Conservation (phyloP, 2,888 invertebrate genomes). For the Polietes domitor region DNA sequence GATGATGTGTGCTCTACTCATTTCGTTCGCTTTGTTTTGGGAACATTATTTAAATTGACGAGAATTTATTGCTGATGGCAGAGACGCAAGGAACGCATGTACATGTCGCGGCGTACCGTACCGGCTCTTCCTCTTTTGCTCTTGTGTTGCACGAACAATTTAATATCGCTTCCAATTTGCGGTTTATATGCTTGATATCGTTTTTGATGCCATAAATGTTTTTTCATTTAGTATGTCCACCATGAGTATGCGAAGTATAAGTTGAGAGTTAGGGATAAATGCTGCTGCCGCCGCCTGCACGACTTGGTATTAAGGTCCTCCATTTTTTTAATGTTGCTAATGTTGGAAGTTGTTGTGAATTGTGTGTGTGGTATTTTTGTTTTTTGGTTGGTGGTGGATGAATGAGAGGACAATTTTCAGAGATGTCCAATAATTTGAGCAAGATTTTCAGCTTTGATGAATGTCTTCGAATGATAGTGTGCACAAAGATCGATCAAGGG, state of each 20-base stretch:
- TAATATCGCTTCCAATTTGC: constrained; percentile 81
- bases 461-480: no score
- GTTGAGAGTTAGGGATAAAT: constrained; percentile 64
- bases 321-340: constrained; percentile 61
- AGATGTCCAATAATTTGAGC: no score
- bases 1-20: neutral
- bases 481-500: no score
- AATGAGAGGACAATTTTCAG: no score
- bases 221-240: constrained; percentile 5
- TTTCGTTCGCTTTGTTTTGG: neutral
- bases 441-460: no score
- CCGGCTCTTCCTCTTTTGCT: constrained; percentile 14
- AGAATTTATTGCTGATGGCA: constrained; percentile 74
- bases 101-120: neutral
- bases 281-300: neutral
- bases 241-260: constrained; percentile 1
- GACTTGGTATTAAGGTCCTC: constrained; percentile 61
- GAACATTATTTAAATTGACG: constrained; percentile 77
- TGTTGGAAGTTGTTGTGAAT: constrained; percentile 17
- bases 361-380: no score
- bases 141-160: constrained; percentile 80
- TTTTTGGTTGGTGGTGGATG: no score
- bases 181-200: constrained; percentile 76
- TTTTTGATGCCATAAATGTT: constrained; percentile 64
- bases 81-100: constrained; percentile 43